Percentiles rank a stretch among this genome's conserved stretches.
These are phyloP conservation scores for Microcebus ravelobensis DNA, from an alignment of 2,113 vertebrate genomes.

Conservation along the genomic window DNA sequence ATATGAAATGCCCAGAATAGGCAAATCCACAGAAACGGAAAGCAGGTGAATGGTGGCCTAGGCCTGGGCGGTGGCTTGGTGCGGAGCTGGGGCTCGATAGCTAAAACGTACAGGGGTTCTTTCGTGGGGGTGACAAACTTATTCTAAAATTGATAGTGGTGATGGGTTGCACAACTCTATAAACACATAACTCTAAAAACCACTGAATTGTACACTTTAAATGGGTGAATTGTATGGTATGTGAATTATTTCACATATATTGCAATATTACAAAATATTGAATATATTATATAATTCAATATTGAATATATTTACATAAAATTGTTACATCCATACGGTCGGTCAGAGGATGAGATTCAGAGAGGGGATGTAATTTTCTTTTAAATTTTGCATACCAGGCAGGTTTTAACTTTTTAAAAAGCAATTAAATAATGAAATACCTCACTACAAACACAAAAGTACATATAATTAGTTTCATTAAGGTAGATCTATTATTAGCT, in stretches of 20 bases:
- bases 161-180: neutral
- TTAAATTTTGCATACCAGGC: neutral
- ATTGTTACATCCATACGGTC: neutral
- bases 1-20: neutral
- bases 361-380: neutral
- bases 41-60: neutral
- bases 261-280: too few species aligned
- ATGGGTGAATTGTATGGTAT: neutral
- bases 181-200: neutral
- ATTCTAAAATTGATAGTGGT: neutral
- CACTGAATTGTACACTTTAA: neutral
- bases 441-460: slow-evolving; percentile 42
- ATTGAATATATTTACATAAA: neutral
- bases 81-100: neutral
- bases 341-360: neutral
- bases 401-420: slow-evolving; percentile 1
- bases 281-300: too few species aligned
- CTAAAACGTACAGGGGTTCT: neutral
- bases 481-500: slow-evolving; percentile 15
- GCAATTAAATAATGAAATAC: neutral
- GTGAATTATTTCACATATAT: neutral
- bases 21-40: neutral
- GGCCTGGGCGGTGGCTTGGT: neutral
- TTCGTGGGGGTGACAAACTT: neutral
- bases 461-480: neutral